A percentile compares a stretch with the other conserved stretches of the same genome.
These are phyloP conservation scores for Lophius americanus DNA, from an alignment of 2,797 vertebrate species.

Conservation along the genomic window DNA sequence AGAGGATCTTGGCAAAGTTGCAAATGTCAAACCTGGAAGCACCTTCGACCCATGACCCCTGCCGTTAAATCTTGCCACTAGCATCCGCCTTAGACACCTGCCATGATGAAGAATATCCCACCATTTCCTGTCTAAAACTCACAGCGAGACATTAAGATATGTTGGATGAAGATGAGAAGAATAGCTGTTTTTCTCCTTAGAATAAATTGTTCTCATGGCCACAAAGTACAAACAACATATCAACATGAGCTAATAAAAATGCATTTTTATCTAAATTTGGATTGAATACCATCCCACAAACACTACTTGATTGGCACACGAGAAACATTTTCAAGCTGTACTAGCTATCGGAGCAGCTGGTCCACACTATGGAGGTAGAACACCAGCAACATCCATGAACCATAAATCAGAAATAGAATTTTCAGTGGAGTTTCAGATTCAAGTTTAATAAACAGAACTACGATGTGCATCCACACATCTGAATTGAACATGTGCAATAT, in stretches of 20 bases:
- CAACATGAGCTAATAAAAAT: slow-evolving; percentile 14
- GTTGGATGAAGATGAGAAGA: slow-evolving; percentile 15
- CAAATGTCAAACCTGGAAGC: slow-evolving; percentile 88
- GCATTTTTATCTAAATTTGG: slow-evolving; percentile 29
- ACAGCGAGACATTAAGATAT: slow-evolving; percentile 28
- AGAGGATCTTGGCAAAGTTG: slow-evolving; percentile 85
- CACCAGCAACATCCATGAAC: too few relatives aligned
- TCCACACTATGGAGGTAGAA: too few relatives aligned
- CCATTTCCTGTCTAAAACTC: slow-evolving; percentile 54
- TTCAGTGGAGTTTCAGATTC: slow-evolving; percentile 3
- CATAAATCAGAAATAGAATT: neutral
- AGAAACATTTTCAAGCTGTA: neutral
- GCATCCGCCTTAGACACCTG: slow-evolving; percentile 47
- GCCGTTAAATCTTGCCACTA: slow-evolving; percentile 67
- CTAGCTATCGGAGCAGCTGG: too few relatives aligned
- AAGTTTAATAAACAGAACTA: slow-evolving; percentile 17
- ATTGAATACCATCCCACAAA: slow-evolving; percentile 23
- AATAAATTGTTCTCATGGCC: neutral
- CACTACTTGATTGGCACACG: slow-evolving; percentile 5
- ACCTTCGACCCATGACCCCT: slow-evolving; percentile 87
- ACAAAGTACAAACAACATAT: slow-evolving; percentile 3
- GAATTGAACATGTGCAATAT: slow-evolving; percentile 33
- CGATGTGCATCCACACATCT: slow-evolving; percentile 12
- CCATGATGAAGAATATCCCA: slow-evolving; percentile 53
- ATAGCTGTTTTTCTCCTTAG: neutral